phyloP scores from a whole-genome alignment of 64 coral and sea anemone genomes.

The Stichodactyla helianthus region DNA sequence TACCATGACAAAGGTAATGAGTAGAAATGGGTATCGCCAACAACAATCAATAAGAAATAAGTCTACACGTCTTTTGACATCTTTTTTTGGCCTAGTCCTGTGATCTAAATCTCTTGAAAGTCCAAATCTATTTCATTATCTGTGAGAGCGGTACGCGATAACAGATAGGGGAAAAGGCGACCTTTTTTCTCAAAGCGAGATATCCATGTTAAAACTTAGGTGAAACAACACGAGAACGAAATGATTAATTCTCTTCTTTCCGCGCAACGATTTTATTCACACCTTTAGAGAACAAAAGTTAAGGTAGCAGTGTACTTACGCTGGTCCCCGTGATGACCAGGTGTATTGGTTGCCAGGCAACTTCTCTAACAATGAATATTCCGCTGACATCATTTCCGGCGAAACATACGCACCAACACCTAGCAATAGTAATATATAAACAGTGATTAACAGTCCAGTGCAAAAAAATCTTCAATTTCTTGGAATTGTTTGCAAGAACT shows the following conservation, averaged over 20 bases:
- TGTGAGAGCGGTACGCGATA: too few species aligned
- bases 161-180: too few species aligned
- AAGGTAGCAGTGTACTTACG: conserved; percentile 53
- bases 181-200: too few species aligned
- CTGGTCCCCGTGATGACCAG: conserved; percentile 92
- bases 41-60: not conserved
- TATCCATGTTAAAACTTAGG: too few species aligned
- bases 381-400: conserved; percentile 97
- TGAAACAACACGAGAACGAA: too few species aligned
- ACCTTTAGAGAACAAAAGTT: not conserved
- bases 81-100: too few species aligned
- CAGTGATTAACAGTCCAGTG: not conserved
- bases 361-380: conserved; percentile 91
- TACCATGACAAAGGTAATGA: not conserved
- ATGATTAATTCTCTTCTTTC: too few species aligned
- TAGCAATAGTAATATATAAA: not conserved
- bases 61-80: too few species aligned
- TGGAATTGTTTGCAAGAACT: not conserved
- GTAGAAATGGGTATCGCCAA: not conserved
- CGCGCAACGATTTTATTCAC: too few species aligned
- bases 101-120: too few species aligned
- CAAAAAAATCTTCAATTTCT: not conserved
- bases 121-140: too few species aligned
- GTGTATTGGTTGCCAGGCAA: conserved; percentile 97
- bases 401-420: conserved; percentile 97